A percentile compares a stretch with the other conserved stretches of the same genome.
These are phyloP conservation scores for Zosterops lateralis DNA, from an alignment of 2,113 vertebrate species.

Conservation along the genomic window DNA sequence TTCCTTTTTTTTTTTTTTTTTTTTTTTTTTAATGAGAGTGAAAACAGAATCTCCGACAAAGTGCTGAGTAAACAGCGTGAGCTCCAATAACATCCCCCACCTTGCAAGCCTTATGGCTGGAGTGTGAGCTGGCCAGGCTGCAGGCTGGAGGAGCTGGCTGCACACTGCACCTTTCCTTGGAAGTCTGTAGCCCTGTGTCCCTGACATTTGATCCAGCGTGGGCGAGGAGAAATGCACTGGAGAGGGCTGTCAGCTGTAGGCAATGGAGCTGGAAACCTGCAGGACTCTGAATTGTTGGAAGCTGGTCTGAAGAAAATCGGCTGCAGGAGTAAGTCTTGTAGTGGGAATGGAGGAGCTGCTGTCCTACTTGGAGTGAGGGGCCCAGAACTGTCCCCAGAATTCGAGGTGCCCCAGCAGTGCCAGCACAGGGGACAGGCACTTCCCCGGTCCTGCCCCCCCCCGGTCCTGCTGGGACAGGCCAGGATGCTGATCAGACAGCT, in stretches of 20 bases:
- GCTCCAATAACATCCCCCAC: neutral
- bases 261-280: neutral
- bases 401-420: neutral
- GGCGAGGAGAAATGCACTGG: neutral
- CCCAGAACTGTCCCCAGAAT: neutral
- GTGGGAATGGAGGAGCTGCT: rapidly evolving
- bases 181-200: neutral
- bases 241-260: neutral
- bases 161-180: neutral
- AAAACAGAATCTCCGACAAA: neutral
- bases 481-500: neutral
- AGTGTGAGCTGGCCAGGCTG: neutral
- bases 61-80: neutral
- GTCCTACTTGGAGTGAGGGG: neutral
- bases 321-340: neutral
- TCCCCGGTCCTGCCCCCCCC: neutral
- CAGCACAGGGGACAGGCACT: neutral
- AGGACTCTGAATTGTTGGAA: rapidly evolving
- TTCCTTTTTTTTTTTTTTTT: neutral
- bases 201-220: neutral
- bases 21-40: neutral
- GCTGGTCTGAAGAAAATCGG: rapidly evolving
- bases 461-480: neutral
- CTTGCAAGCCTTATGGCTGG: neutral
- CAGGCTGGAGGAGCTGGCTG: neutral